phyloP scores from a whole-genome alignment of 2,113 vertebrate genomes.

The Meriones unguiculatus region DNA sequence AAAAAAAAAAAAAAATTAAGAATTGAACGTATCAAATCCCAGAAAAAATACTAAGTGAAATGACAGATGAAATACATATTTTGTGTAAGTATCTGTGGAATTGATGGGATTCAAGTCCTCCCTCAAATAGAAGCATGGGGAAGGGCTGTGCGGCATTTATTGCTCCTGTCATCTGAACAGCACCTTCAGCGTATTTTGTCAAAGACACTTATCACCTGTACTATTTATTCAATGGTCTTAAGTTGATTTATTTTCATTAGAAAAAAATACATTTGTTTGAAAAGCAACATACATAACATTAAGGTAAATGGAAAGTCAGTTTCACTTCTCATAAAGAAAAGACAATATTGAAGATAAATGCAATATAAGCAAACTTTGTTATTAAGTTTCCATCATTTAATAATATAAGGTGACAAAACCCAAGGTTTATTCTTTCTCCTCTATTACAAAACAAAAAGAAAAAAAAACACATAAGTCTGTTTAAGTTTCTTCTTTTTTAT shows the following conservation, averaged over 20 bases:
- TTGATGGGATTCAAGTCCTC: neutral
- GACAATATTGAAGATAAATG: conserved; percentile 14
- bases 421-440: neutral
- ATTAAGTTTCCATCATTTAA: neutral
- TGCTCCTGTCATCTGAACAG: neutral
- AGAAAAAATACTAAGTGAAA: conserved; percentile 23
- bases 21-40: neutral
- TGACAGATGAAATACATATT: neutral
- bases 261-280: conserved; percentile 32
- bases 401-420: neutral
- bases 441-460: neutral
- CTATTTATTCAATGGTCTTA: conserved; percentile 22
- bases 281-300: neutral
- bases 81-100: neutral
- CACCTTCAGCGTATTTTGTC: neutral
- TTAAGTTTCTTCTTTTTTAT: neutral
- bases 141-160: neutral
- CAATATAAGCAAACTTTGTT: neutral
- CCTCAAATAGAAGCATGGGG: neutral
- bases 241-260: conserved; percentile 17
- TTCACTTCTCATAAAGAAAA: conserved; percentile 53
- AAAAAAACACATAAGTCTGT: neutral
- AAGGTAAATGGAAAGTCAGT: neutral
- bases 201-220: neutral
- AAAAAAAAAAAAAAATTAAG: neutral